Base-by-base conservation (phyloP, 2,888 invertebrate genomes). In the Lypha dubia region DNA sequence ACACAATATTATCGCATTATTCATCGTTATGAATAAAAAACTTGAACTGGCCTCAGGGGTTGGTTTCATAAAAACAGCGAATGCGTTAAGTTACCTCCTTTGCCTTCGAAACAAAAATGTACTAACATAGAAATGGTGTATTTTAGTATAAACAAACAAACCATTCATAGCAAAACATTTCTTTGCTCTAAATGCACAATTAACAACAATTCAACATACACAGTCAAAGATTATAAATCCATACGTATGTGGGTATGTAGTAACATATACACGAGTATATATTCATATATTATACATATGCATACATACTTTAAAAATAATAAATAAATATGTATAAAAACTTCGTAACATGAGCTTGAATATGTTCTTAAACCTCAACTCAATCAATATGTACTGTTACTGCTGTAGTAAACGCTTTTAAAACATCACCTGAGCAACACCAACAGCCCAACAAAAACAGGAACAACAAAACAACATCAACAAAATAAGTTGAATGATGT, bases 161-260 rank as follows among this genome's bases (percentile, higher is more conserved):
- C 44, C 35, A 76, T 67, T 58, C 24, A 58, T 49, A 68, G 46
- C 63, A 63, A 63, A 77, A 68, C 62, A 83, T 79, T 79, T 84
- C 81, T 81, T 70, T 81, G 84, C 81, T 81, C 84, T 58, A 84
- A 63, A 84, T 84, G 76, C 41, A 75, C 53, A 53, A 63, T 56
- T 83, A 79, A 83, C 74, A 65, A 53, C 35, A 83, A 56, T 74
- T 44, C 17, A 49, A 67, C 41, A 67, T 22, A 44, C 6, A 63
- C 15, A 56, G 5, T 9, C 13, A 41, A 1, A 49, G 4, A n/a
- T 17, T 15, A 58, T 15, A 51, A 3, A 38, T 11, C 9, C 15
- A 62, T 44, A 35, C n/a, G n/a, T n/a, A n/a, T n/a, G n/a, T n/a
- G n/a, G n/a, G n/a, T n/a, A n/a, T n/a, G n/a, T n/a, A n/a, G n/a